Percentiles rank a stretch among this genome's conserved stretches.
Evolutionary conservation across 2,797 vertebrate genomes (phyloP).

Genomic region (Periophthalmus magnuspinnatus): DNA sequence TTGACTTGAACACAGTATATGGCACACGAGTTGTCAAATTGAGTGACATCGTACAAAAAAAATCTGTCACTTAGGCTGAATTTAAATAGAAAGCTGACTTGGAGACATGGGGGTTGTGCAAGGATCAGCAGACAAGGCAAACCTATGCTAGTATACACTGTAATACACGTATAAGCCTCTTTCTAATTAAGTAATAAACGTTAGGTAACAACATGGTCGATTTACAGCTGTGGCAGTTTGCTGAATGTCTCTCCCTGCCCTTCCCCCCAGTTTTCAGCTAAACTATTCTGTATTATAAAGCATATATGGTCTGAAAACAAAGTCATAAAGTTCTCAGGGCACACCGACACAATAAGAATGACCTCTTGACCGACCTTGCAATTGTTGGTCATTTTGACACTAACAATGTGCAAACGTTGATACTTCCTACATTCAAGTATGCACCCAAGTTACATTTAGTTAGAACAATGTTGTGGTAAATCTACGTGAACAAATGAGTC

Average conservation of each 20-base stretch:
- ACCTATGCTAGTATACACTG: no score
- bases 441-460: background rate
- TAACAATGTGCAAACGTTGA: background rate
- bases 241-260: background rate
- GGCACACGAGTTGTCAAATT: background rate
- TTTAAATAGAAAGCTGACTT: background rate
- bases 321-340: background rate
- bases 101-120: background rate
- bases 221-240: background rate
- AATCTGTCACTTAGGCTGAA: background rate
- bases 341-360: background rate
- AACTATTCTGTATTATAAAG: background rate
- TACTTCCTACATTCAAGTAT: background rate
- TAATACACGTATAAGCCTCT: background rate
- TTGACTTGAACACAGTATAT: background rate
- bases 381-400: constrained; percentile 17
- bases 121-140: background rate
- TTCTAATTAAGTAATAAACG: background rate
- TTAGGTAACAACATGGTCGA: background rate
- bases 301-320: background rate
- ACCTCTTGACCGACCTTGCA: constrained; percentile 21
- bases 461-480: no score
- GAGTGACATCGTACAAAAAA: background rate
- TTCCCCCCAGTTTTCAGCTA: background rate
- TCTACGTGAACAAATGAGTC: no score